These are phyloP conservation scores for Schizotus pectinicornis DNA, from an alignment of 2,888 invertebrate species.

Conservation along the genomic window DNA sequence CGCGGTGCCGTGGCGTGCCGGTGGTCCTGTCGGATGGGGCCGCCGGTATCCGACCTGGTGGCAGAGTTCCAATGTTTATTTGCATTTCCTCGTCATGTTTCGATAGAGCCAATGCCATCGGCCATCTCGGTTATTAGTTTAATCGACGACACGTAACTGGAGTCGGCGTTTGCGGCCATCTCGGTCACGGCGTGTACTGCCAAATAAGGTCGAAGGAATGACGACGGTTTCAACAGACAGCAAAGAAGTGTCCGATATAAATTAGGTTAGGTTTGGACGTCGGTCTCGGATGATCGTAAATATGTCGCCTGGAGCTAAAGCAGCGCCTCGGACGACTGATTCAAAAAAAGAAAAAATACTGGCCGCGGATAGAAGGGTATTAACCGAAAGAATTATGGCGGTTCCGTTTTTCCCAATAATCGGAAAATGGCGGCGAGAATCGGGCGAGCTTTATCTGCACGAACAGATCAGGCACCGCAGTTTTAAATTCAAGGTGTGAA, in stretches of 20 bases:
- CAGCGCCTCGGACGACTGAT: conserved; percentile 43
- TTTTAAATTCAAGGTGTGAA: conserved; percentile 35
- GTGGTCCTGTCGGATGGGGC: too few relatives aligned
- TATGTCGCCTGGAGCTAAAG: conserved; percentile 51
- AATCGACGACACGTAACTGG: conserved; percentile 29
- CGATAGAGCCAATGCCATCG: too few relatives aligned
- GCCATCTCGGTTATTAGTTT: conserved; percentile 28
- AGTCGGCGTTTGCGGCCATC: conserved; percentile 30
- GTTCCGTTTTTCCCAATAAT: not conserved
- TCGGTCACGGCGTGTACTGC: conserved; percentile 36
- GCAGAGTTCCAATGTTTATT: too few relatives aligned
- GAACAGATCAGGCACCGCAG: conserved; percentile 12
- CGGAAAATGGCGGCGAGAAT: conserved; percentile 1
- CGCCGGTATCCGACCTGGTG: too few relatives aligned
- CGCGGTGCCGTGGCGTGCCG: too few relatives aligned
- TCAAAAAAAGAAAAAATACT: conserved; percentile 40
- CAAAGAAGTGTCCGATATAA: conserved; percentile 52
- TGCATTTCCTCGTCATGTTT: too few relatives aligned
- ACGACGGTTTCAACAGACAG: conserved; percentile 39
- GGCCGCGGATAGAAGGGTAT: conserved; percentile 43
- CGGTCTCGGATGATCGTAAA: conserved; percentile 52
- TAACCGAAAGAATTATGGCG: conserved; percentile 44
- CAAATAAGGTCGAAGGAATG: conserved; percentile 47
- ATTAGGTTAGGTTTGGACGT: conserved; percentile 54
- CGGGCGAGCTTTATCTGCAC: conserved; percentile 2